phyloP scores from a whole-genome alignment of 1,140 invertebrate genomes.

The Papilio dardanus region DNA sequence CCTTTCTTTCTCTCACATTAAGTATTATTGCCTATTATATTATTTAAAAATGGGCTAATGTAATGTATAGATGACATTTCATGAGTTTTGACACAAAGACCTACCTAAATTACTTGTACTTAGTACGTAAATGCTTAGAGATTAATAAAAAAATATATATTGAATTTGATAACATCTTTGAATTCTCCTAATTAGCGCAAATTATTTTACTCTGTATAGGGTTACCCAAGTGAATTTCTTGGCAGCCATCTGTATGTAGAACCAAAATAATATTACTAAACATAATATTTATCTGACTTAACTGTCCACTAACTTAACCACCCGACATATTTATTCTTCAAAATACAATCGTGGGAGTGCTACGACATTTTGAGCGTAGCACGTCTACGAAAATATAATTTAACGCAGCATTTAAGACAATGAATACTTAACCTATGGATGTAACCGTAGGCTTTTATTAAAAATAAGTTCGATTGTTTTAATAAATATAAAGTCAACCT shows the following conservation, averaged over 20 bases:
- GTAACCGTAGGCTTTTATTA: not conserved
- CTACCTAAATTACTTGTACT: too few species aligned
- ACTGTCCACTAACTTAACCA: constrained; percentile 15
- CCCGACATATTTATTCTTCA: constrained; percentile 15
- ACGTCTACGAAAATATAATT: constrained; percentile 5
- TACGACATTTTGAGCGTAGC: not conserved
- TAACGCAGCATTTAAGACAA: not conserved
- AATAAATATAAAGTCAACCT: too few species aligned
- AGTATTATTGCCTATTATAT: too few species aligned
- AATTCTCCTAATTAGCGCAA: not conserved
- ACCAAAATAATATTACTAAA: not conserved
- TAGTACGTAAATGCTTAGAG: too few species aligned
- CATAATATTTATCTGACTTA: not conserved
- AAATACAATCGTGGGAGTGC: not conserved
- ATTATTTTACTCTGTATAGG: not conserved
- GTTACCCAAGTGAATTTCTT: not conserved
- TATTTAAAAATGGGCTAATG: too few species aligned
- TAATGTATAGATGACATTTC: too few species aligned
- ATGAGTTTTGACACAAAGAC: too few species aligned
- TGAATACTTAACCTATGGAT: not conserved
- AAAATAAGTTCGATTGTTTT: too few species aligned
- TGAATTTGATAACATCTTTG: not conserved
- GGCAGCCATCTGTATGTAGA: not conserved
- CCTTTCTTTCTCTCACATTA: too few species aligned
- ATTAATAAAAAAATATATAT: not conserved